Evolutionary conservation across 2,888 invertebrate genomes (phyloP).

Genomic region (Cecidostiba fungosa): DNA sequence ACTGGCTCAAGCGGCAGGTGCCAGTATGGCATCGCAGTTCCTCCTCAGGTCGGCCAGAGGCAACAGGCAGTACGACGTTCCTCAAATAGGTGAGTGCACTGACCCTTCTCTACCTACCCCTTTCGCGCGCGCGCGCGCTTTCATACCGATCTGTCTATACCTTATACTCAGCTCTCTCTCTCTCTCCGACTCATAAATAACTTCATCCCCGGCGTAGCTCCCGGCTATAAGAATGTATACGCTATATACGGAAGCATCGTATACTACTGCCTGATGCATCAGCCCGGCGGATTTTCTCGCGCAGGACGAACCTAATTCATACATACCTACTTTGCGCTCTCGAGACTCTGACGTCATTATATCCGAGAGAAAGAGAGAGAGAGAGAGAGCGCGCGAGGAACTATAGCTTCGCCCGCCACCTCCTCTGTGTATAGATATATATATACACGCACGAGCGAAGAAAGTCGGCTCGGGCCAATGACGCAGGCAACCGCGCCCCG

Average conservation of each 20-base stretch:
- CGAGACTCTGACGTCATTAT: slow-evolving; percentile 47
- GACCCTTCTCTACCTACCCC: background rate
- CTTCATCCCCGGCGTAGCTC: background rate
- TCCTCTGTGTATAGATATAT: background rate
- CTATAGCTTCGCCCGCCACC: slow-evolving; percentile 8
- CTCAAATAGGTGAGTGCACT: slow-evolving; percentile 88
- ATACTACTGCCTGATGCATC: background rate
- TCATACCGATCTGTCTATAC: background rate
- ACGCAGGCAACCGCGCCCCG: slow-evolving; percentile 61
- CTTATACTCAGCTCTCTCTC: too few relatives aligned
- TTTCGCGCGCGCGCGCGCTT: background rate
- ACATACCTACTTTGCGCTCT: background rate
- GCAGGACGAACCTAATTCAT: slow-evolving; percentile 35
- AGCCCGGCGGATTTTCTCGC: background rate
- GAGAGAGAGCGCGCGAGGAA: slow-evolving; percentile 21
- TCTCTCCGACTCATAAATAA: background rate
- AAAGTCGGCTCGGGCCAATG: slow-evolving; percentile 45
- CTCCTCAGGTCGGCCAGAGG: slow-evolving; percentile 88
- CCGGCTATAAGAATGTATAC: background rate
- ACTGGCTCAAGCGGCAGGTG: slow-evolving; percentile 77
- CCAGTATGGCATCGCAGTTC: slow-evolving; percentile 87
- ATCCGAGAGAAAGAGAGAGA: background rate
- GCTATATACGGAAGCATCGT: background rate
- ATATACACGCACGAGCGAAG: background rate
- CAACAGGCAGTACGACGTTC: slow-evolving; percentile 86